Evolutionary conservation across 2,888 invertebrate species (phyloP).

Genomic region (Siphlonurus alternatus): DNA sequence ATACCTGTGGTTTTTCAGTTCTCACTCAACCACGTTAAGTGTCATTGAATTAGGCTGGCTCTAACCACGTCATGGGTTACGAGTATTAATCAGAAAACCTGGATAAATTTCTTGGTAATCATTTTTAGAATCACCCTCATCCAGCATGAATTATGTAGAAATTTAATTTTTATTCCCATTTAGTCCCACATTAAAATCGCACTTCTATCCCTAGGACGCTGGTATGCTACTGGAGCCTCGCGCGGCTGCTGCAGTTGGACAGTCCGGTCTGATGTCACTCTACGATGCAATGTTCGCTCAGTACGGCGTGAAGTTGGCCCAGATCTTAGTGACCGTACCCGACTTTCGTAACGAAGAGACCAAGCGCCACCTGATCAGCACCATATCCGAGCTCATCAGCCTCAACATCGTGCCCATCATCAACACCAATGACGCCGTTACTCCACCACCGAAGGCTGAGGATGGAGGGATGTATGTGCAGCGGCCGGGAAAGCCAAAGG

Average conservation of each 20-base stretch:
- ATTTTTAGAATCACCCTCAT: too few species aligned
- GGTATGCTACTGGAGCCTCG: conserved; percentile 63
- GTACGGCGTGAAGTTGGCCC: conserved; percentile 96
- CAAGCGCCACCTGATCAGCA: conserved; percentile 78
- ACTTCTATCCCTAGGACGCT: conserved; percentile 34
- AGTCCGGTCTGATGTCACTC: conserved; percentile 95
- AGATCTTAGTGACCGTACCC: conserved; percentile 96
- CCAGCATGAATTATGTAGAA: too few species aligned
- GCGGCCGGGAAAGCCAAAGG: background rate
- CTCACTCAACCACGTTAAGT: too few species aligned
- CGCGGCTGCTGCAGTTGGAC: conserved; percentile 95
- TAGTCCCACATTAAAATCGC: too few species aligned
- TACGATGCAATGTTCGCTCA: conserved; percentile 99
- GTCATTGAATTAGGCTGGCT: too few species aligned
- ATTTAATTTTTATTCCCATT: too few species aligned
- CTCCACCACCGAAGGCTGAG: conserved; percentile 79
- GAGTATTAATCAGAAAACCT: too few species aligned
- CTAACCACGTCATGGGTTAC: too few species aligned
- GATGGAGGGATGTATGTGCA: conserved; percentile 27
- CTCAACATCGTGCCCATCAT: conserved; percentile 97
- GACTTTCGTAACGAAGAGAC: conserved; percentile 97
- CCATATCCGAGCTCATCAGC: conserved; percentile 83
- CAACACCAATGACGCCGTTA: conserved; percentile 97
- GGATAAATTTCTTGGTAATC: too few species aligned
- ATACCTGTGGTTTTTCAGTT: too few species aligned